Base-by-base conservation (phyloP, 2,888 invertebrate genomes). In the Crematogaster levior region DNA sequence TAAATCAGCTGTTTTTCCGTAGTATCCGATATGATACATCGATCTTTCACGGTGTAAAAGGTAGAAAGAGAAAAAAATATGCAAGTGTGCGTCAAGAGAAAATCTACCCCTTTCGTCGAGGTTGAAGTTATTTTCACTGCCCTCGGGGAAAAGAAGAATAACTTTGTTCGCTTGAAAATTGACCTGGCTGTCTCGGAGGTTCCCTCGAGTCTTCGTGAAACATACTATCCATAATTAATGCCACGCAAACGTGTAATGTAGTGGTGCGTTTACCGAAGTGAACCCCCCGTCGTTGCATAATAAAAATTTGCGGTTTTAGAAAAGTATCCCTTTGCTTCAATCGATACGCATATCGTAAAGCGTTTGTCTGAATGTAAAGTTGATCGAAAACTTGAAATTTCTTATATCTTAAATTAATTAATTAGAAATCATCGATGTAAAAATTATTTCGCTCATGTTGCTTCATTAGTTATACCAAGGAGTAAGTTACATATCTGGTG, bases 121-220 rank as follows among this genome's bases (percentile, higher is more conserved):
- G 21, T 66, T 77, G 68, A 75, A 61, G 74, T 72, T 84, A 84
- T 68, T 46, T 61, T 53, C 70, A 21, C 60, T 37, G 30, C 30
- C n/a, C 40, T 27, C 12, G 24, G 72, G 15, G 18, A 56, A 77
- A 66, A 68, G 40, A 63, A 24, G 24, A 53, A 68, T 21, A 34
- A 61, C 48, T 37, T 61, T 24, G 53, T 75, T 51, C 65, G 24
- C 48, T 37, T 53, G 66, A 21, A 77, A 77, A 77, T 53, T 77
- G 53, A 77, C 70, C 53, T 68, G 37, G 48, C 74, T 48, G 48
- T 61, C 48, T 48, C 68, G 51, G 24, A 30, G 18, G 6, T n/a
- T 56, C 70, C 53, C 77, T 21, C 68, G 68, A 37, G 68, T 40
- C 27, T 77, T 77, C 27, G 21, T 56, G 40, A 46, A 66, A 18